Evolutionary conservation across 1,140 invertebrate genomes (phyloP), one percentile per base, ranked within the genome.

Genomic region (Trichonephila clavipes): DNA sequence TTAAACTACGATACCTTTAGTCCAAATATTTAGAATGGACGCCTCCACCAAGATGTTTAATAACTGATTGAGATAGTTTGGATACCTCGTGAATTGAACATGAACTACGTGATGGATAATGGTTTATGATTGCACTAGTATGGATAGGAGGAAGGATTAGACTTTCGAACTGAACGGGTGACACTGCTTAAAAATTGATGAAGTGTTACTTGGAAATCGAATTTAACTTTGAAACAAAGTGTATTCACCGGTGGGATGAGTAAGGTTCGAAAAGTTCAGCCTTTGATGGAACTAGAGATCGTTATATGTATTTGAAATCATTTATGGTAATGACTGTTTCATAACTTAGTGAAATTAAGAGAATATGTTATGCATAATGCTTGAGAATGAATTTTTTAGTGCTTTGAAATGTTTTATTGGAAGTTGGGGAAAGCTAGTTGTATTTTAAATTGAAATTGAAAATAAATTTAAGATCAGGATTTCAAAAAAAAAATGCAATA

Each of bases 41-140:
- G 28, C 69, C 69, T 77, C 28, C 69, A 14, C 24, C 69, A 77
- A 40, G 69, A 77, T 77, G 69, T 77, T 77, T 77, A 77, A 77
- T 77, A 77, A 77, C 69, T 77, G 69, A 77, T 77, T 77, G 69
- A 77, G 69, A 77, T 77, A 77, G 69, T 77, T 77, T 77, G 69
- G 69, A 77, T 34, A 77, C 28, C 69, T 77, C 28, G 24, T 77
- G 69, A 77, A 77, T 77, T 77, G 24, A 77, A 77, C 34, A 77
- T 77, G 24, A 77, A 77, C 12, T 16, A 34, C 28, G 28, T 77
- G 69, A 77, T 77, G 69, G 69, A 77, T 77, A 77, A 77, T 77
- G 28, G 69, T 34, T 77, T 77, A 24, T 77, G 69, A 77, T 77
- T 77, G 18, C 4, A 18, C 14, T 18, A 34, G 12, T 3, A 40